These are phyloP conservation scores for Pasiphila rectangulata DNA, from an alignment of 2,888 invertebrate species.

Conservation along the genomic window DNA sequence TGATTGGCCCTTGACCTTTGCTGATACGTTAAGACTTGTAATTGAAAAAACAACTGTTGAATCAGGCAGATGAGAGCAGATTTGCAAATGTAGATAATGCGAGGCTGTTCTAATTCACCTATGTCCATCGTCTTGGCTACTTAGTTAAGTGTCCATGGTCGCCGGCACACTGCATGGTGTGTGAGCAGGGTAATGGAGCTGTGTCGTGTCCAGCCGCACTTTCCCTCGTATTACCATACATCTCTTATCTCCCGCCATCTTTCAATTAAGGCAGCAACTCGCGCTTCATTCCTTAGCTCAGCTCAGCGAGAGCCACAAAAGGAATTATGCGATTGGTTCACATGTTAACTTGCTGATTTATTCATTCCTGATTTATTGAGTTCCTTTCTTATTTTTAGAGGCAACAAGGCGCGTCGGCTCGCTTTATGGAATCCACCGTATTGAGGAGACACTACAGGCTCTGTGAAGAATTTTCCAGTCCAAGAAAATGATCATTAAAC, in stretches of 20 bases:
- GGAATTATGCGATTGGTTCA: conserved; percentile 25
- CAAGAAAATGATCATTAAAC: background rate
- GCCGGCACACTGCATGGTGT: conserved; percentile 17
- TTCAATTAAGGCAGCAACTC: conserved; percentile 39
- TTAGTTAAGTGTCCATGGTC: too few species aligned
- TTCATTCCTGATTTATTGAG: background rate
- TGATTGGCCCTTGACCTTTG: too few species aligned
- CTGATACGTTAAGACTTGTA: too few species aligned
- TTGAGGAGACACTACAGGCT: background rate
- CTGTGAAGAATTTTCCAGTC: background rate
- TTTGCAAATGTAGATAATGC: background rate
- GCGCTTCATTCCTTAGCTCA: conserved; percentile 6
- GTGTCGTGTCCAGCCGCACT: conserved; percentile 42
- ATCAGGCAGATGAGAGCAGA: background rate
- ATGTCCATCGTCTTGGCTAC: too few species aligned
- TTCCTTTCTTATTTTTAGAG: conserved; percentile 5
- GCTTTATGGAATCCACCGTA: background rate
- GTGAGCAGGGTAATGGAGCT: conserved; percentile 23
- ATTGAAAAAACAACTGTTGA: background rate
- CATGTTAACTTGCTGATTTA: conserved; percentile 17
- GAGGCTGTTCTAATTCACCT: too few species aligned
- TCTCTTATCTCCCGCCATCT: conserved; percentile 45
- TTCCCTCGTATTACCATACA: conserved; percentile 51
- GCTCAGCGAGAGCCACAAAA: conserved; percentile 11
- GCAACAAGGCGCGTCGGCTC: background rate